Evolutionary conservation across 2,888 invertebrate species (phyloP).

Genomic region (Melieria picta): DNA sequence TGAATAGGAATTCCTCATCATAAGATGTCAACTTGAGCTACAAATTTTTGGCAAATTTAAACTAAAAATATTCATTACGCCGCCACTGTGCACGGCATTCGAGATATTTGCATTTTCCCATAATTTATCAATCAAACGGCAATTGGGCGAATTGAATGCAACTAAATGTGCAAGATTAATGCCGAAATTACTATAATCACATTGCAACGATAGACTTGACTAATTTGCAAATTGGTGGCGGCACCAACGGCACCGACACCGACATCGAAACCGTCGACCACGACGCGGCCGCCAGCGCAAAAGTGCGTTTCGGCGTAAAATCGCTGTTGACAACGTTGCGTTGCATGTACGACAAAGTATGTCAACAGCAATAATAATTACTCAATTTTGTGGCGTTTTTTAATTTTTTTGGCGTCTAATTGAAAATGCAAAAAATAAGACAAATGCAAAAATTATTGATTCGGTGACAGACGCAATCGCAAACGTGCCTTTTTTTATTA

Average conservation of each 20-base stretch:
- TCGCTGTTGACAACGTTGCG: slow-evolving; percentile 28
- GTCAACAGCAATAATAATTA: slow-evolving; percentile 34
- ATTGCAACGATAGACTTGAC: slow-evolving; percentile 17
- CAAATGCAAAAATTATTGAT: slow-evolving; percentile 15
- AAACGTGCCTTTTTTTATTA: slow-evolving; percentile 41
- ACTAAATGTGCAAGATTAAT: slow-evolving; percentile 32
- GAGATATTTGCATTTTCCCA: no score
- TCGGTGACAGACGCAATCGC: slow-evolving; percentile 9
- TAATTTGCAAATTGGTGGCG: slow-evolving; percentile 25
- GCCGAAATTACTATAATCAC: slow-evolving; percentile 31
- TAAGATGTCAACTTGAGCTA: no score
- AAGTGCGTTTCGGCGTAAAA: slow-evolving; percentile 24
- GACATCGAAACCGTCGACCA: background rate
- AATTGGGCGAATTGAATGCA: slow-evolving; percentile 30
- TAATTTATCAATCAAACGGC: background rate
- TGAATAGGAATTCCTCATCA: no score
- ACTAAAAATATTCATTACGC: no score
- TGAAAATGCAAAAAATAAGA: background rate
- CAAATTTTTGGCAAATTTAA: no score
- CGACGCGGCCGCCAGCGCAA: background rate
- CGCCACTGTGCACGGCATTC: no score
- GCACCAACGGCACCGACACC: background rate
- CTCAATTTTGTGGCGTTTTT: slow-evolving; percentile 20
- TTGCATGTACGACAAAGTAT: slow-evolving; percentile 35
- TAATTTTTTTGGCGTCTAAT: background rate